Percentiles rank a stretch among this genome's conserved stretches.
These are phyloP conservation scores for Microplitis demolitor DNA, from an alignment of 1,140 invertebrate species.

Conservation along the genomic window DNA sequence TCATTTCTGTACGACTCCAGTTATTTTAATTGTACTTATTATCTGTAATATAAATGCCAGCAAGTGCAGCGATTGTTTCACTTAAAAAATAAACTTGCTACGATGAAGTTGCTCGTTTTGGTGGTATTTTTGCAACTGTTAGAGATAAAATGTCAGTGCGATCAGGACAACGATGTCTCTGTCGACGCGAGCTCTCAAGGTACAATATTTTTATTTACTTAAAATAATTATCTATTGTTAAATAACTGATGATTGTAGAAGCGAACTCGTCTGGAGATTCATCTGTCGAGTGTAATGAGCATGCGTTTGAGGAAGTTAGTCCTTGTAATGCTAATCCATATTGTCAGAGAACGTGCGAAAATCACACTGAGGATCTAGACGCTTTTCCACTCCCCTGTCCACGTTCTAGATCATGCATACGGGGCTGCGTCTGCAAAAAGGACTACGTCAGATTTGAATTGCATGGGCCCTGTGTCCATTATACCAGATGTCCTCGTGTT, in stretches of 20 bases:
- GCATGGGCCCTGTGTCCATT: constrained; percentile 22
- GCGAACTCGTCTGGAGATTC: no score
- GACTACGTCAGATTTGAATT: constrained; percentile 12
- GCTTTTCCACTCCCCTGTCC: constrained; percentile 2
- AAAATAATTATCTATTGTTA: no score
- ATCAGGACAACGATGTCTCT: neutral
- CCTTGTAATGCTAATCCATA: constrained; percentile 27
- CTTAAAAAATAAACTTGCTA: no score
- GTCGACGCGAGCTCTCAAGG: neutral
- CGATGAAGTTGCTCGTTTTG: neutral
- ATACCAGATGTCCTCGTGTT: constrained; percentile 21
- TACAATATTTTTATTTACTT: no score
- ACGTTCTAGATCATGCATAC: constrained; percentile 23
- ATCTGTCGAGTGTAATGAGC: constrained; percentile 8
- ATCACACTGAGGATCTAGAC: neutral
- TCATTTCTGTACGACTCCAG: no score
- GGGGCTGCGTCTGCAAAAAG: constrained; percentile 22
- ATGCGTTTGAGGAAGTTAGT: constrained; percentile 19
- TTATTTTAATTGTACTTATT: no score
- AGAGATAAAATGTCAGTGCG: neutral
- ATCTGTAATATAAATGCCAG: no score
- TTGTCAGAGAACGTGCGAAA: constrained; percentile 27
- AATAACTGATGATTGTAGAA: no score
- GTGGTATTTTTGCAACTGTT: neutral
- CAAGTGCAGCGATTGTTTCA: no score